phyloP scores from a whole-genome alignment of 2,113 vertebrate genomes.

The Tragelaphus buxtoni region DNA sequence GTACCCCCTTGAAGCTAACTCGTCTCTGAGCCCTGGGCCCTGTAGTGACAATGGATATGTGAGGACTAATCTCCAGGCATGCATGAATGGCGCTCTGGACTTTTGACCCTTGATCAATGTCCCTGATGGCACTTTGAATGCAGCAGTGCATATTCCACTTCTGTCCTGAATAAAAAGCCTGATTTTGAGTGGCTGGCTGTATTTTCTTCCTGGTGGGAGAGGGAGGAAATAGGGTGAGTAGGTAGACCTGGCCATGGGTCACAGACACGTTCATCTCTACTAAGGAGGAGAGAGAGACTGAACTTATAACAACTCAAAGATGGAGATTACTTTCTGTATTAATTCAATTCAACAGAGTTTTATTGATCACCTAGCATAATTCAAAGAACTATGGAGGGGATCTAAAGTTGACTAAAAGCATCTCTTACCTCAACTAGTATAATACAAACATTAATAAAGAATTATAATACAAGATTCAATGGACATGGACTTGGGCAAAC shows the following conservation, averaged over 20 bases:
- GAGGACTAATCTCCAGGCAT: background rate
- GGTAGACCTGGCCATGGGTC: background rate
- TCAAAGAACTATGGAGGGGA: background rate
- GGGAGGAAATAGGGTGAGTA: background rate
- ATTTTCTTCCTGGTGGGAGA: background rate
- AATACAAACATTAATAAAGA: background rate
- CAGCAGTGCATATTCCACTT: background rate
- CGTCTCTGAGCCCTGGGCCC: background rate
- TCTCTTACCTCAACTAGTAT: background rate
- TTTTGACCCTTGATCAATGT: background rate
- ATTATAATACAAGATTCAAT: background rate
- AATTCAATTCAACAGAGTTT: background rate
- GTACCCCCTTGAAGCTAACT: background rate
- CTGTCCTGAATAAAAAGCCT: slow-evolving; percentile 62
- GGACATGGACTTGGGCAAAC: background rate
- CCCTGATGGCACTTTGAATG: background rate
- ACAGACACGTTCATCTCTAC: background rate
- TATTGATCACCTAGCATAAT: background rate
- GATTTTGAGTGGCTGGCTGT: background rate
- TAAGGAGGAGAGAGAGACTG: background rate
- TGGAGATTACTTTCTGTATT: background rate
- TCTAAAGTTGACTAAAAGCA: background rate
- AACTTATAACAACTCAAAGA: background rate
- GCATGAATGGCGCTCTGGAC: background rate
- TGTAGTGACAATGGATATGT: background rate